phyloP scores from a whole-genome alignment of 1,140 invertebrate genomes.

The Antheraea mylitta region DNA sequence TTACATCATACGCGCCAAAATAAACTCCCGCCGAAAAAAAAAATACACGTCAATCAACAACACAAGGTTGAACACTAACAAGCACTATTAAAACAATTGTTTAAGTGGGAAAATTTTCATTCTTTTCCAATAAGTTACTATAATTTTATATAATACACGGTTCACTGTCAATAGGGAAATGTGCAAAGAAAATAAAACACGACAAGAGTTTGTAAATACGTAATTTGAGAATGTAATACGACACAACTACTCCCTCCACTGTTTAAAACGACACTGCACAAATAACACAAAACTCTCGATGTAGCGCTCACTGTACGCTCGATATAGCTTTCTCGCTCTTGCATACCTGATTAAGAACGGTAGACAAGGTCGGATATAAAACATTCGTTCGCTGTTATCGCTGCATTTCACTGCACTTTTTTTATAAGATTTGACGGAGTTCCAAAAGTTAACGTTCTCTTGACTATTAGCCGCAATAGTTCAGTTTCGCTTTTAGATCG shows the following conservation, averaged over 20 bases:
- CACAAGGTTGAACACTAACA: slow-evolving; percentile 59
- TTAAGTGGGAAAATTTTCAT: slow-evolving; percentile 21
- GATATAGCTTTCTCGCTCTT: slow-evolving; percentile 35
- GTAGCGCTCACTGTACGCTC: slow-evolving; percentile 10
- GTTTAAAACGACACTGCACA: slow-evolving; percentile 44
- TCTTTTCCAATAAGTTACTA: slow-evolving; percentile 8
- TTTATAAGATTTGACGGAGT: slow-evolving; percentile 19
- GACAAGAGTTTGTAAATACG: slow-evolving; percentile 75
- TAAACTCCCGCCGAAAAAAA: slow-evolving; percentile 53
- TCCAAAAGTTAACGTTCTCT: slow-evolving; percentile 12
- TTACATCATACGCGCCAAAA: slow-evolving; percentile 73
- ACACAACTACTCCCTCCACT: slow-evolving; percentile 32
- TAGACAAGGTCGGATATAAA: slow-evolving; percentile 38
- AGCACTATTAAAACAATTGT: slow-evolving; percentile 51
- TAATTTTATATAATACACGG: slow-evolving; percentile 30
- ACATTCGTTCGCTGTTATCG: slow-evolving; percentile 5
- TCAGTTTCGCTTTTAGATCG: not conserved
- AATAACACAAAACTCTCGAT: slow-evolving; percentile 16
- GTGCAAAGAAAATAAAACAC: slow-evolving; percentile 52
- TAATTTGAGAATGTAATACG: slow-evolving; percentile 20
- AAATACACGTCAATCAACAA: slow-evolving; percentile 56
- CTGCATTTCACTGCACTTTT: slow-evolving; percentile 52
- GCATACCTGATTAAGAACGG: slow-evolving; percentile 17
- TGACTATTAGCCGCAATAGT: not conserved
- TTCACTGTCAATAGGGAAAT: slow-evolving; percentile 26